Evolutionary conservation across 2,113 vertebrate genomes (phyloP), one percentile per base, ranked within the genome.

Genomic region (Psilopsiagon aurifrons): DNA sequence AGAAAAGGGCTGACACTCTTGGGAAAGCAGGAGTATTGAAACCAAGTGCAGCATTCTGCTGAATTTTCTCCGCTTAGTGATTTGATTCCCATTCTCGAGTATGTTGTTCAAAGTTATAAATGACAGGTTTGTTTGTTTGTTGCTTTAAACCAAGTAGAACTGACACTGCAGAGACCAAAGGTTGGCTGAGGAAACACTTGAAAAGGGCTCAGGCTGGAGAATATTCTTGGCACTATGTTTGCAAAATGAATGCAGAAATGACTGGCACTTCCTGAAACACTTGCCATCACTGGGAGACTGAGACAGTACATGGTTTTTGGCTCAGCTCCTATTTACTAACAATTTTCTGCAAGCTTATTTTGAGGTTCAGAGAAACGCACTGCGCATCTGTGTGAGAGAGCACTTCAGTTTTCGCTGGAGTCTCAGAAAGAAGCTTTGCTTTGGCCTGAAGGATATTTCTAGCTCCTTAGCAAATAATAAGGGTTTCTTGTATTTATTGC

Each of bases 401-500:
- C 55, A 8, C 71, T 81, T 85, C 59, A 75, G 35, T 78, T 74
- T 87, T 37, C 4, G 3, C 25, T 52, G 27, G 33, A 77, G n/a
- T 75, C 86, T 86, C 78, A 86, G 62, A 85, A 91, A 78, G 71
- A 74, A 74, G 49, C 2, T 93, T 89, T 92, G 54, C 66, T 44
- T 86, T 73, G 29, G 73, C 60, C 64, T 70, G 84, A 84, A 83
- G 78, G 81, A 55, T 95, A 88, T 95, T 95, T 95, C 54, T 70
- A 74, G 62, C 44, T 94, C 57, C 68, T 91, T 84, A 54, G 54
- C 66, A 86, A 90, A 90, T 83, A 93, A 55, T 83, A 83, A 88
- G 62, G 15, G 51, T 85, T 95, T 95, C 77, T 93, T 95, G 19
- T 91, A 66, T 86, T 92, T 92, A 83, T 59, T 94, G 74, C 73